phyloP scores from a whole-genome alignment of 2,113 vertebrate genomes.

The Vidua chalybeata region DNA sequence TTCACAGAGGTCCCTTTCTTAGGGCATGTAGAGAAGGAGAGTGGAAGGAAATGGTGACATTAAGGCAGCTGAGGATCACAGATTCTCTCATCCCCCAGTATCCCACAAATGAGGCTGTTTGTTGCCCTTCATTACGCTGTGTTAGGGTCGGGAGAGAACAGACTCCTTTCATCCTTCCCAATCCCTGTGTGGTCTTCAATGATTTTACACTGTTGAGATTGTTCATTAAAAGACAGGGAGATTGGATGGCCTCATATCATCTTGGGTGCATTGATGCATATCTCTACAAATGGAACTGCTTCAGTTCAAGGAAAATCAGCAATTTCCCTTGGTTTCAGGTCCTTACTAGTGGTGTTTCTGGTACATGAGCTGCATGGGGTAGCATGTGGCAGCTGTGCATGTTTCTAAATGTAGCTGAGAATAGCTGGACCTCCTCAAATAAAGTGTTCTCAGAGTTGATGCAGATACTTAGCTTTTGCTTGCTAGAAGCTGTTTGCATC shows the following conservation, averaged over 20 bases:
- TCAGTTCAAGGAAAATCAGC: neutral
- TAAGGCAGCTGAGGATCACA: neutral
- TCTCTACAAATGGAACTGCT: neutral
- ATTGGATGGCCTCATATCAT: neutral
- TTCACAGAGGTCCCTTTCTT: neutral
- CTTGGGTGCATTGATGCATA: neutral
- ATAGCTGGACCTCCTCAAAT: neutral
- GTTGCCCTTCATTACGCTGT: fast-evolving
- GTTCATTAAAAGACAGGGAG: neutral
- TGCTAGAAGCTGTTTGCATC: neutral
- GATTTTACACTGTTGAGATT: fast-evolving
- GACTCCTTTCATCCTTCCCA: neutral
- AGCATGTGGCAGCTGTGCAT: neutral
- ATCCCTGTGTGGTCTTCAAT: neutral
- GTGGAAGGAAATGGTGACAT: slow-evolving; percentile 6
- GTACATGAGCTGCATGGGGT: neutral
- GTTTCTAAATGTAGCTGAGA: neutral
- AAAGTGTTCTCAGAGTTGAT: neutral
- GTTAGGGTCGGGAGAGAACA: neutral
- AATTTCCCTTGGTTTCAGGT: neutral
- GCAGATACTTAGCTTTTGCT: neutral
- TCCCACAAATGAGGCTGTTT: neutral
- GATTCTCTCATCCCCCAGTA: neutral
- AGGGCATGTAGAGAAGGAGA: neutral
- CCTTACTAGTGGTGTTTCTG: neutral